phyloP scores from a whole-genome alignment of 2,797 vertebrate species.

The Xerus rutilus region DNA sequence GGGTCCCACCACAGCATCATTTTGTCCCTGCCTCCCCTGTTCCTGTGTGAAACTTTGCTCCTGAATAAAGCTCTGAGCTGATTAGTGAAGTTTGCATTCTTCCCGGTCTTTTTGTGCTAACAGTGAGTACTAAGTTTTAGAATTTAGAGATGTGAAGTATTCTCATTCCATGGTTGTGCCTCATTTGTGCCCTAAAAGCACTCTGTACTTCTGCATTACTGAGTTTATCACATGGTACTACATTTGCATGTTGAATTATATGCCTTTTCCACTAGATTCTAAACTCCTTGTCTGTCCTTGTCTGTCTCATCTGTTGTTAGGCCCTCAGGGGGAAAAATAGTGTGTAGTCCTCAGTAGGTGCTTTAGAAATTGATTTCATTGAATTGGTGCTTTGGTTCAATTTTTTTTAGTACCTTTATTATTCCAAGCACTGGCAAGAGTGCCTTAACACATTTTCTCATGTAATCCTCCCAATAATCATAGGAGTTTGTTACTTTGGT shows the following conservation, averaged over 20 bases:
- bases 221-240: neutral
- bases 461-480: neutral
- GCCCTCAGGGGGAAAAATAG: neutral
- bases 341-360: neutral
- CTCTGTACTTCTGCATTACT: neutral
- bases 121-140: neutral
- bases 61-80: too few relatives aligned
- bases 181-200: neutral
- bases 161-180: neutral
- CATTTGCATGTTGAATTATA: neutral
- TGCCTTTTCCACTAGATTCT: neutral
- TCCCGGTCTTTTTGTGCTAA: too few relatives aligned
- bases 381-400: neutral
- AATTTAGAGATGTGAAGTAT: neutral
- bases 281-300: neutral
- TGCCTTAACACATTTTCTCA: neutral
- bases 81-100: too few relatives aligned
- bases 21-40: too few relatives aligned
- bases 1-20: too few relatives aligned
- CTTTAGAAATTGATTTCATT: conserved; percentile 11
- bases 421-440: neutral
- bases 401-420: neutral
- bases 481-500: neutral
- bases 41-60: too few relatives aligned
- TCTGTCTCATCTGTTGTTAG: neutral